Base-by-base conservation (phyloP, 2,888 invertebrate species). In the Pherbina coryleti region DNA sequence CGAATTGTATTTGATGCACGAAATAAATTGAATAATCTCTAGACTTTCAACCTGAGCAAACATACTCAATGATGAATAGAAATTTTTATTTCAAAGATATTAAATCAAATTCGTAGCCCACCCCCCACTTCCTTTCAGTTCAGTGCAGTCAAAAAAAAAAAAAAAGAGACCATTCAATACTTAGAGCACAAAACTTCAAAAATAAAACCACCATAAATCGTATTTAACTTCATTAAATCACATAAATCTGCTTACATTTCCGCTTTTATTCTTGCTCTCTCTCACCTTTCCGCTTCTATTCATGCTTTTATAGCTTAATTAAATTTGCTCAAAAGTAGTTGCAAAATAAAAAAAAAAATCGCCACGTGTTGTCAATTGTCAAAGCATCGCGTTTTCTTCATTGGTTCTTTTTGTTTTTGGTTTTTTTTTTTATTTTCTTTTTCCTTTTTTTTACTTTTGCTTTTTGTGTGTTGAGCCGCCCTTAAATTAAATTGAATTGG, bases 401-500 rank as follows among this genome's bases (percentile, higher is more conserved):
- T 25, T n/a, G 11, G 1, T 55, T 60, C 9, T 60, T 60, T 11
- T 60, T 60, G 7, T 22, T 3, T 22, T 57, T 22, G 4, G 2
- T 22, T 25, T 62, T 60, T 60, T 19, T 8, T 28, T 17, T 64
- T 7, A 5, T 64, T 14, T 28, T 64, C 17, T 4, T n/a, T 8
- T 55, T 55, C 22, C 14, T 60, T 19, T 25, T 60, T 25, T 14
- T 60, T 25, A 22, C 28, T 60, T 55, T 55, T 60, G 22, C 19
- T 25, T 60, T 60, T 60, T 60, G 11, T 60, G 11, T 60, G n/a
- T 28, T 19, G 55, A 19, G 37, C 22, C 44, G n/a, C 22, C 37
- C 11, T 19, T 60, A 57, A 72, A 72, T 72, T 34, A 72, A 72
- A 72, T 72, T 72, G 60, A 72, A 60, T 72, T 72, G 60, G 22